Evolutionary conservation across 2,797 vertebrate genomes (phyloP).

Genomic region (Tympanoctomys barrerae): DNA sequence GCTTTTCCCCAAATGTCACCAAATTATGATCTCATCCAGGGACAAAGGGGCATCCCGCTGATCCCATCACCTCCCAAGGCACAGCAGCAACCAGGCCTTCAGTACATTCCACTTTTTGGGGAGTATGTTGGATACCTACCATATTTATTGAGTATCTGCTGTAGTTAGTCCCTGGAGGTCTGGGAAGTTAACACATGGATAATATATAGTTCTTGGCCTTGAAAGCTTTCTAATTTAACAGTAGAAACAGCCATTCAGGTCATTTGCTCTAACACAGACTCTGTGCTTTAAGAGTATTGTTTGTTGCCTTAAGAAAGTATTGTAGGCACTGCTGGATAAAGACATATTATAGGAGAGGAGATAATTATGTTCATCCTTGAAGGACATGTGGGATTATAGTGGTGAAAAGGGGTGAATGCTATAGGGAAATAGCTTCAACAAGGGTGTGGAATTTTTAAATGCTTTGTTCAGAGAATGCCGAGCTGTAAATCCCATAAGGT

Average conservation of each 20-base stretch:
- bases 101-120: not conserved
- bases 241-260: not conserved
- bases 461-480: not conserved
- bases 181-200: not conserved
- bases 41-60: not conserved
- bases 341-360: not conserved
- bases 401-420: not conserved
- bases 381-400: not conserved
- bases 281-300: not conserved
- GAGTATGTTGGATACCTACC: not conserved
- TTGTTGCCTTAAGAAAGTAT: not conserved
- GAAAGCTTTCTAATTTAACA: not conserved
- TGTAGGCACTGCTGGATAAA: not conserved
- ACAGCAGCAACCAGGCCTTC: not conserved
- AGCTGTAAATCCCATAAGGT: accelerated
- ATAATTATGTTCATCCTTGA: not conserved
- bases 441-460: not conserved
- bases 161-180: not conserved
- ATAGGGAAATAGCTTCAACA: not conserved
- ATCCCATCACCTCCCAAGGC: not conserved
- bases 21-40: not conserved
- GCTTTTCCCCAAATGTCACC: not conserved
- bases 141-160: not conserved
- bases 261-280: not conserved
- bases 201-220: not conserved